Percentiles rank a stretch among this genome's conserved stretches.
Conservation (phyloP, 2,797 vertebrate genomes). For the Xyrichtys novacula region DNA sequence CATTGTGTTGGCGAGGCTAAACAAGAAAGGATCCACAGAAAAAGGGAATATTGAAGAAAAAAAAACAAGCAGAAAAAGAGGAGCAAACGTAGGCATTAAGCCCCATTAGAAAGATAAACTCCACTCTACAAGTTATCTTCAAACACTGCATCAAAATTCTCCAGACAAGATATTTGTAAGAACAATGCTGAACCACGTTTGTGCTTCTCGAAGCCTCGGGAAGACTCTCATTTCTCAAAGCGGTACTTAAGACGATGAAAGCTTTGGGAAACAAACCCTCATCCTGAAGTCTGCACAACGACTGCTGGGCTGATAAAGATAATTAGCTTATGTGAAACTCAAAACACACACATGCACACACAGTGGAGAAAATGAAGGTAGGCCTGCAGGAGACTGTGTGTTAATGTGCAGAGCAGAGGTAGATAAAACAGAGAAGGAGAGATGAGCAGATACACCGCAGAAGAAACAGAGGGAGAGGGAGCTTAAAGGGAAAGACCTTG, state of each 20-base stretch:
- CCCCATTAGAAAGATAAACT: constrained; percentile 3
- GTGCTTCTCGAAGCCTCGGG: not conserved
- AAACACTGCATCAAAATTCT: constrained; percentile 13
- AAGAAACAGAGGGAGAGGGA: constrained; percentile 6
- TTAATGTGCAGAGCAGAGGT: constrained; percentile 26
- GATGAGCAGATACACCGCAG: constrained; percentile 6
- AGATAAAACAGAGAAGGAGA: constrained; percentile 19
- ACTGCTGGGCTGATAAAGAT: constrained; percentile 59
- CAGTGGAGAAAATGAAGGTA: not conserved
- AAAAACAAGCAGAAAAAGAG: not conserved
- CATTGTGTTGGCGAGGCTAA: no score
- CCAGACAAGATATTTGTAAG: constrained; percentile 5
- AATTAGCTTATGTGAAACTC: constrained; percentile 56
- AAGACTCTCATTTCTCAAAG: constrained; percentile 53
- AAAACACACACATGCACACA: constrained; percentile 39
- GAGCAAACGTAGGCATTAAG: not conserved
- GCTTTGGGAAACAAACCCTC: constrained; percentile 55
- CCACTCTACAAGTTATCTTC: constrained; percentile 5
- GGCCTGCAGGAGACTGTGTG: constrained; percentile 14
- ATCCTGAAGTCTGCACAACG: constrained; percentile 22
- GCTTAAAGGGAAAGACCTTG: constrained; percentile 73
- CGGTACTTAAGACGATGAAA: constrained; percentile 41
- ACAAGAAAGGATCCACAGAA: not conserved
- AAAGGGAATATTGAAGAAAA: no score
- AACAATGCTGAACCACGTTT: not conserved